Percentiles rank a stretch among this genome's conserved stretches.
These are phyloP conservation scores for Prunella strophiata DNA, from an alignment of 2,797 vertebrate species.

Conservation along the genomic window DNA sequence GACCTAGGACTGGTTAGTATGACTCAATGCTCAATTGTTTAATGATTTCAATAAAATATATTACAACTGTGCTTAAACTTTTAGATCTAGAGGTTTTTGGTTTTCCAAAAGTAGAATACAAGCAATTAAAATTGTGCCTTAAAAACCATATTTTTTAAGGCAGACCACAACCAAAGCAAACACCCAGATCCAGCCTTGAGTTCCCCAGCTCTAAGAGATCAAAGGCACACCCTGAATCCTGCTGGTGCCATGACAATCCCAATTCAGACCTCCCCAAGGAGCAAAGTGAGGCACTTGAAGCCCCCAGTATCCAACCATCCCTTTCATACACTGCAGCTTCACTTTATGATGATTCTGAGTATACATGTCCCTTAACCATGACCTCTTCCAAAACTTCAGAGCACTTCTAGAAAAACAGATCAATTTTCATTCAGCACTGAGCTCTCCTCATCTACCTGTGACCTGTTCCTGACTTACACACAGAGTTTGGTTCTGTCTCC, in stretches of 20 bases:
- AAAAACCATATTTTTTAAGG: not conserved
- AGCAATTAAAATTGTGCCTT: not conserved
- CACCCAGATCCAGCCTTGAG: rapidly evolving
- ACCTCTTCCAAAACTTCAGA: not conserved
- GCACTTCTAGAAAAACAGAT: not conserved
- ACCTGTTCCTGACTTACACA: not conserved
- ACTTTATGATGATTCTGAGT: not conserved
- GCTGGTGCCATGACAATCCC: no score
- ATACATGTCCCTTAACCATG: not conserved
- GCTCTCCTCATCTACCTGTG: not conserved
- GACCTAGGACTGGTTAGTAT: not conserved
- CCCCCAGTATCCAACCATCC: not conserved
- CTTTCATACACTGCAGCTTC: not conserved
- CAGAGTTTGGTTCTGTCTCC: not conserved
- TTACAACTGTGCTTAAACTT: not conserved
- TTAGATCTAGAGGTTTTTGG: not conserved
- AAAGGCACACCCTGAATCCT: not conserved
- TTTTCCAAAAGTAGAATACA: not conserved
- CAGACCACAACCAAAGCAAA: not conserved
- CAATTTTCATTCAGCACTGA: not conserved
- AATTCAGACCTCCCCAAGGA: not conserved
- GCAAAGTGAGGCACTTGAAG: not conserved
- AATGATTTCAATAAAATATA: not conserved
- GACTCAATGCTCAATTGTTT: not conserved
- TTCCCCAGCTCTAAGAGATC: rapidly evolving